These are phyloP conservation scores for Lasioglossum albipes DNA, from an alignment of 1,140 invertebrate genomes.

Conservation along the genomic window DNA sequence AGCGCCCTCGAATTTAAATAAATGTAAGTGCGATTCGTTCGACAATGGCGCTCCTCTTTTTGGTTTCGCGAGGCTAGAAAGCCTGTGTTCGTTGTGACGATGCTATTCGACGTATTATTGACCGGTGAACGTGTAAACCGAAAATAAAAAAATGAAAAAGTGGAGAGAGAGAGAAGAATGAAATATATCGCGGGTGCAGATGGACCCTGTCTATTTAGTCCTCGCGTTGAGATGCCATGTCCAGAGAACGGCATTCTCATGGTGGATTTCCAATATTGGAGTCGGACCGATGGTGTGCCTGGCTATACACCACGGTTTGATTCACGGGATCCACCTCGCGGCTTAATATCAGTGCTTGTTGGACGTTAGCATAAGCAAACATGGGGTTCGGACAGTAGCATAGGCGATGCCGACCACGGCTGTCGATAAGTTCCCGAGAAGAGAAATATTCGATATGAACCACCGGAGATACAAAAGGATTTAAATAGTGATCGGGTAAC, in stretches of 20 bases:
- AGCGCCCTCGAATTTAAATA: neutral
- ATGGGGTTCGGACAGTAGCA: conserved; percentile 29
- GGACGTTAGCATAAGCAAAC: conserved; percentile 63
- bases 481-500: no score
- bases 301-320: conserved; percentile 41
- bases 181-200: conserved; percentile 10
- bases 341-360: conserved; percentile 63
- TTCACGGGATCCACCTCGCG: conserved; percentile 50
- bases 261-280: conserved; percentile 61
- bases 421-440: conserved; percentile 51
- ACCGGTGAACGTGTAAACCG: neutral
- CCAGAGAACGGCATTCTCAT: conserved; percentile 49
- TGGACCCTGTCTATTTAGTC: conserved; percentile 33
- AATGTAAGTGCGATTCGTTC: neutral
- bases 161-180: conserved; percentile 12
- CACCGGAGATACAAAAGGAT: no score
- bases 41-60: neutral
- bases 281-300: conserved; percentile 23
- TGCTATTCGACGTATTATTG: conserved; percentile 22
- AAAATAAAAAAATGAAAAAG: no score
- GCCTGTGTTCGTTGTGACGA: neutral
- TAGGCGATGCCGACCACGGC: conserved; percentile 17
- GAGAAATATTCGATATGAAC: conserved; percentile 8
- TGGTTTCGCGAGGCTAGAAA: no score
- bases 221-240: conserved; percentile 60